phyloP scores from a whole-genome alignment of 2,797 vertebrate genomes.

The Malurus splendens region DNA sequence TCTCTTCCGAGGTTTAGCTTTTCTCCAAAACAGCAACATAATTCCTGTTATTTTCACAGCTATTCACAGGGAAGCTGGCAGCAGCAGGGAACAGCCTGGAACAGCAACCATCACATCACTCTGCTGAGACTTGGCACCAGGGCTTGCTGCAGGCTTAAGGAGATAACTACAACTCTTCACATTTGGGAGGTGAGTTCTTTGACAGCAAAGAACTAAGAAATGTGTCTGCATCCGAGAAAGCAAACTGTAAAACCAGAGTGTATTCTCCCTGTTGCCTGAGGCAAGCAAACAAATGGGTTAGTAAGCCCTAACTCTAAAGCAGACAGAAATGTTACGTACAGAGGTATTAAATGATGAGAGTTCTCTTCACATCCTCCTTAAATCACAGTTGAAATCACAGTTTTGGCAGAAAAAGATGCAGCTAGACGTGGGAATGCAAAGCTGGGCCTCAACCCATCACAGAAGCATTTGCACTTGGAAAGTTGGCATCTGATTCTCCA shows the following conservation, averaged over 20 bases:
- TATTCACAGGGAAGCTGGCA: slow-evolving; percentile 19
- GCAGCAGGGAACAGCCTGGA: neutral
- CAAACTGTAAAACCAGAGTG: neutral
- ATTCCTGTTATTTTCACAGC: slow-evolving; percentile 37
- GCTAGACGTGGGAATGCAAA: slow-evolving; percentile 15
- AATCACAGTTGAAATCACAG: slow-evolving; percentile 65
- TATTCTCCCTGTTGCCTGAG: neutral
- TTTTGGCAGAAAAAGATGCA: slow-evolving; percentile 45
- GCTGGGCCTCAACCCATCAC: neutral
- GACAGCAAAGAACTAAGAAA: neutral
- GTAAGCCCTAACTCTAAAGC: slow-evolving; percentile 15
- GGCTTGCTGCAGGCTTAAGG: slow-evolving; percentile 12
- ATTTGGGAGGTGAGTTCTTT: slow-evolving; percentile 31
- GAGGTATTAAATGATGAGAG: slow-evolving; percentile 49
- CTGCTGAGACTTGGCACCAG: neutral
- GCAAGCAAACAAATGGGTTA: neutral
- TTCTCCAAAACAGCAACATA: slow-evolving; percentile 16
- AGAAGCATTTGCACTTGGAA: neutral
- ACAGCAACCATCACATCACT: neutral
- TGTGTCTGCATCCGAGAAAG: neutral
- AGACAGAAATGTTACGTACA: slow-evolving; percentile 15
- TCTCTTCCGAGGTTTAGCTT: neutral
- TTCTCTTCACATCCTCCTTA: slow-evolving; percentile 49
- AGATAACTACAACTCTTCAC: slow-evolving; percentile 18
- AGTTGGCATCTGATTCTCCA: neutral